Evolutionary conservation across 2,797 vertebrate species (phyloP).

Genomic region (Muscicapa comitata): DNA sequence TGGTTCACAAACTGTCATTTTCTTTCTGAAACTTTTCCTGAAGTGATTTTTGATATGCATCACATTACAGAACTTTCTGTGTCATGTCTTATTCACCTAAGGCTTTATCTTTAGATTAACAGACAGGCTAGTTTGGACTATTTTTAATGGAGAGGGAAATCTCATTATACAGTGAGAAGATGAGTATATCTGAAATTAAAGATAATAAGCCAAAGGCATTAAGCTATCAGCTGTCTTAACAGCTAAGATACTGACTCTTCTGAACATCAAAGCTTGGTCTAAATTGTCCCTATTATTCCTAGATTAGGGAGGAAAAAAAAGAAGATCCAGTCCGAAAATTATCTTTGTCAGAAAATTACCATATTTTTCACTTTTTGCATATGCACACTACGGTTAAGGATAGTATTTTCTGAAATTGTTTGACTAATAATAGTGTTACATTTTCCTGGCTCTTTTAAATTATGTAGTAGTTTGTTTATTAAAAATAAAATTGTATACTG

Average conservation of each 20-base stretch:
- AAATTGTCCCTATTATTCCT: constrained; percentile 38
- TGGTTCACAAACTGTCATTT: neutral
- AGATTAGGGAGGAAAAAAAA: neutral
- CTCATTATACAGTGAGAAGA: constrained; percentile 17
- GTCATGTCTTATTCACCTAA: neutral
- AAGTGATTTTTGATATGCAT: neutral
- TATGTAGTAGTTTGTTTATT: neutral
- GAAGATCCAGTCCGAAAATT: neutral
- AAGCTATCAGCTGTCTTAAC: constrained; percentile 47
- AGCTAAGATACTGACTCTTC: constrained; percentile 43
- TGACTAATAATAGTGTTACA: neutral
- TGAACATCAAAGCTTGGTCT: constrained; percentile 54
- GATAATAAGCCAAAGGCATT: constrained; percentile 56
- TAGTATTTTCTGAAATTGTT: neutral
- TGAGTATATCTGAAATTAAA: constrained; percentile 26
- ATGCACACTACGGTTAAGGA: neutral
- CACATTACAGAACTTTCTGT: neutral
- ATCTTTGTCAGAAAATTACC: neutral
- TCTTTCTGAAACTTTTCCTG: neutral
- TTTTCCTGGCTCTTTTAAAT: neutral
- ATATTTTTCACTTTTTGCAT: neutral
- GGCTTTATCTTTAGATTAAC: neutral
- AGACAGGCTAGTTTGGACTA: neutral
- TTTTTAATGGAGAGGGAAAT: neutral
- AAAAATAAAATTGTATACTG: neutral